These are phyloP conservation scores for Chelon auratus DNA, from an alignment of 2,797 vertebrate species.

Conservation along the genomic window DNA sequence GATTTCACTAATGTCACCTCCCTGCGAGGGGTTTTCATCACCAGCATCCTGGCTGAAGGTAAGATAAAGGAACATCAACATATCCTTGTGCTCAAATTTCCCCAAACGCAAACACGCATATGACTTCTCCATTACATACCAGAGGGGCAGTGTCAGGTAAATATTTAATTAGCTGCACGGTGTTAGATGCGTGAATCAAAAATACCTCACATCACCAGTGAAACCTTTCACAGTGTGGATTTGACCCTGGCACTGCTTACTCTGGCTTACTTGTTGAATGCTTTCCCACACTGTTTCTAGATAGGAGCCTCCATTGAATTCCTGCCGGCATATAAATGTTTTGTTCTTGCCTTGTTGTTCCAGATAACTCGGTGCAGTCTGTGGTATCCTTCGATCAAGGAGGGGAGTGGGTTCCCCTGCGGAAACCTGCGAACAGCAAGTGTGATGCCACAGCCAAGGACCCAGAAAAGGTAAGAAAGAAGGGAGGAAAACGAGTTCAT, in stretches of 20 bases:
- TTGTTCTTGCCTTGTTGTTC: conserved; percentile 21
- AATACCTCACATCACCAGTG: conserved; percentile 36
- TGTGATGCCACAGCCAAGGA: conserved; percentile 90
- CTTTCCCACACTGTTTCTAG: not conserved
- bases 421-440: conserved; percentile 88
- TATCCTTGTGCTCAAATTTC: conserved; percentile 42
- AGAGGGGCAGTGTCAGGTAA: conserved; percentile 49
- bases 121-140: conserved; percentile 61
- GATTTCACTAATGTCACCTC: conserved; percentile 97
- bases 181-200: conserved; percentile 58
- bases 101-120: conserved; percentile 32
- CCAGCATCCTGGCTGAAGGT: conserved; percentile 92
- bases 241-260: not conserved
- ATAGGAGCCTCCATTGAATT: not conserved
- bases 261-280: not conserved
- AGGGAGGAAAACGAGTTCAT: not conserved
- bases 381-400: conserved; percentile 95
- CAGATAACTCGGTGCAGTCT: conserved; percentile 92
- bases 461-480: conserved; percentile 85
- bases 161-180: conserved; percentile 75
- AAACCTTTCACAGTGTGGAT: not conserved
- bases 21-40: conserved; percentile 92
- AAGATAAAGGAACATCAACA: conserved; percentile 41
- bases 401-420: conserved; percentile 91
- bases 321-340: conserved; percentile 7